A percentile compares a stretch with the other conserved stretches of the same genome.
Conservation (phyloP, 2,113 vertebrate genomes). For the Cyrtonyx montezumae region DNA sequence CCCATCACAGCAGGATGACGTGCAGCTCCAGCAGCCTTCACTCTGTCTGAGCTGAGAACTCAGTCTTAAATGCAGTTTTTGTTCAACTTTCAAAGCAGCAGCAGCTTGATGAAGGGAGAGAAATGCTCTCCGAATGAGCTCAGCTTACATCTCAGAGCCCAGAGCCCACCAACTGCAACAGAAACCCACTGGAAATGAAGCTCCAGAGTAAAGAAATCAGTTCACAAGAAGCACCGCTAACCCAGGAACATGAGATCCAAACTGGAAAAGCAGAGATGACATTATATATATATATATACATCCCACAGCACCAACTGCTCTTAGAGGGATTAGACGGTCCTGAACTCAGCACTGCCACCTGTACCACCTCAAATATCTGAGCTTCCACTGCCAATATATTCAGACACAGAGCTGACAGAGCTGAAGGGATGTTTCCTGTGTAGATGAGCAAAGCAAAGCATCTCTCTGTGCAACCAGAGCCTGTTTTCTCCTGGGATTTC, state of each 20-base stretch:
- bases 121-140: neutral
- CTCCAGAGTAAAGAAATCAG: neutral
- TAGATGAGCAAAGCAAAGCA: neutral
- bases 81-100: neutral
- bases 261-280: neutral
- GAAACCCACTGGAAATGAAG: neutral
- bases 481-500: conserved; percentile 16
- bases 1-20: accelerated
- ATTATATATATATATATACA: accelerated
- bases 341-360: too few relatives aligned
- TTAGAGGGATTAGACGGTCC: neutral
- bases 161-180: too few relatives aligned
- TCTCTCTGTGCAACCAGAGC: neutral
- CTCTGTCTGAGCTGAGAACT: neutral
- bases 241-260: neutral
- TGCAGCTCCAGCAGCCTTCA: accelerated
- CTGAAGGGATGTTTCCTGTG: neutral
- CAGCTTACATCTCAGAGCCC: neutral
- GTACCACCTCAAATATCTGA: neutral
- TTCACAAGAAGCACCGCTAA: neutral
- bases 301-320: neutral
- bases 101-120: neutral
- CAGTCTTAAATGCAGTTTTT: neutral
- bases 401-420: neutral
- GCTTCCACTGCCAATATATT: too few relatives aligned